A percentile compares a stretch with the other conserved stretches of the same genome.
These are phyloP conservation scores for Acleris holmiana DNA, from an alignment of 2,888 invertebrate species.

Conservation along the genomic window DNA sequence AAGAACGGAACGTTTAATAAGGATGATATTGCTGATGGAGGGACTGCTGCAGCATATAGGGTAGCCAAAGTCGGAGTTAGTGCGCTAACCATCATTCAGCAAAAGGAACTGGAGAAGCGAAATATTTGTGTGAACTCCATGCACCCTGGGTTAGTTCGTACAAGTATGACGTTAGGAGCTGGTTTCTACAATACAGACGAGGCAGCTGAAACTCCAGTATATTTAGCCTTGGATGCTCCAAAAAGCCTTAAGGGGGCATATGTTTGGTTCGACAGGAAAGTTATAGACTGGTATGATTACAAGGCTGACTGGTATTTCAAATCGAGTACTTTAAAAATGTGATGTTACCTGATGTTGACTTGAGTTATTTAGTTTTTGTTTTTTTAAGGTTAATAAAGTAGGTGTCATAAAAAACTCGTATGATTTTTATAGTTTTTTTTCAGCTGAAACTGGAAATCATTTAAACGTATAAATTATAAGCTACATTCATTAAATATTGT, in stretches of 20 bases:
- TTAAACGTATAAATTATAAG: too few relatives aligned
- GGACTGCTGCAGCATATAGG: conserved; percentile 85
- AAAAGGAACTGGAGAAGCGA: conserved; percentile 81
- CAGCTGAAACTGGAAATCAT: too few relatives aligned
- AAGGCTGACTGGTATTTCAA: conserved; percentile 65
- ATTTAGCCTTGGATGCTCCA: conserved; percentile 80
- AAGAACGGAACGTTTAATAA: conserved; percentile 58
- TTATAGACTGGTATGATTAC: conserved; percentile 83
- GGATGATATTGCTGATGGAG: conserved; percentile 72
- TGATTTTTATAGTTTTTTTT: too few relatives aligned
- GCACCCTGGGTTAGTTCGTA: conserved; percentile 90
- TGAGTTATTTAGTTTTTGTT: not conserved
- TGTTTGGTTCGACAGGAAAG: conserved; percentile 85
- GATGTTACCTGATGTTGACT: not conserved
- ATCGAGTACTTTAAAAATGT: conserved; percentile 41
- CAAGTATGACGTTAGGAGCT: conserved; percentile 88
- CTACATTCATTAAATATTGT: too few relatives aligned
- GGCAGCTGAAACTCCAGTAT: conserved; percentile 83
- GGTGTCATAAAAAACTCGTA: too few relatives aligned
- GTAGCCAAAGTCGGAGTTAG: conserved; percentile 89
- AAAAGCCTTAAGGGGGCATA: conserved; percentile 85
- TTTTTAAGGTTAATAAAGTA: not conserved
- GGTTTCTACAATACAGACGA: conserved; percentile 83
- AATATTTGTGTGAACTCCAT: conserved; percentile 86
- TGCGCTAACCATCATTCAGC: conserved; percentile 87